A percentile compares a stretch with the other conserved stretches of the same genome.
Evolutionary conservation across 2,888 invertebrate genomes (phyloP).

Genomic region (Pyrocoelia pectoralis): DNA sequence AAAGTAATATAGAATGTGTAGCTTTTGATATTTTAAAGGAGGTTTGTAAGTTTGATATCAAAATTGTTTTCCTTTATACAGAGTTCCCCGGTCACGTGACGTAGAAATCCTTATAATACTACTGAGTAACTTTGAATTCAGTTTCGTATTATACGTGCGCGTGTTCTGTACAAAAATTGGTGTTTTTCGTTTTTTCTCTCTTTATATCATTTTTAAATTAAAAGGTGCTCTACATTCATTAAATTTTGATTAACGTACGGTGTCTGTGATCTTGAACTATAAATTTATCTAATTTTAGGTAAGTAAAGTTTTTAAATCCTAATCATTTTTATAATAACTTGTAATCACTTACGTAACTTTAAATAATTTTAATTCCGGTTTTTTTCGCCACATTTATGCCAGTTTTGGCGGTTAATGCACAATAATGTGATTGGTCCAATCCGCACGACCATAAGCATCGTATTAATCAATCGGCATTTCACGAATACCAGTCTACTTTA

Average conservation of each 20-base stretch:
- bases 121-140: constrained; percentile 38
- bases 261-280: constrained; percentile 30
- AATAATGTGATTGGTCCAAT: background rate
- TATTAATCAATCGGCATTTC: no score
- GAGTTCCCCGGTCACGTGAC: constrained; percentile 37
- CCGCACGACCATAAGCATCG: background rate
- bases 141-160: constrained; percentile 33
- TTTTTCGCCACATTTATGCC: no score
- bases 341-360: constrained; percentile 9
- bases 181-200: constrained; percentile 16
- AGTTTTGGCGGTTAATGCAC: no score
- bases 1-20: constrained; percentile 20
- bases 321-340: background rate
- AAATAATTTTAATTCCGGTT: background rate
- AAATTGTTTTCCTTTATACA: constrained; percentile 30
- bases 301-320: constrained; percentile 3
- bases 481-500: no score
- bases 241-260: constrained; percentile 6
- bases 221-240: background rate
- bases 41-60: constrained; percentile 18
- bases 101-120: constrained; percentile 38
- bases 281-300: constrained; percentile 29
- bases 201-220: constrained; percentile 8
- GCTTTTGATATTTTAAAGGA: constrained; percentile 11
- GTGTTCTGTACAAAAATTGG: constrained; percentile 28